These are phyloP conservation scores for Anas platyrhynchos DNA, from an alignment of 2,113 vertebrate genomes.

Conservation along the genomic window DNA sequence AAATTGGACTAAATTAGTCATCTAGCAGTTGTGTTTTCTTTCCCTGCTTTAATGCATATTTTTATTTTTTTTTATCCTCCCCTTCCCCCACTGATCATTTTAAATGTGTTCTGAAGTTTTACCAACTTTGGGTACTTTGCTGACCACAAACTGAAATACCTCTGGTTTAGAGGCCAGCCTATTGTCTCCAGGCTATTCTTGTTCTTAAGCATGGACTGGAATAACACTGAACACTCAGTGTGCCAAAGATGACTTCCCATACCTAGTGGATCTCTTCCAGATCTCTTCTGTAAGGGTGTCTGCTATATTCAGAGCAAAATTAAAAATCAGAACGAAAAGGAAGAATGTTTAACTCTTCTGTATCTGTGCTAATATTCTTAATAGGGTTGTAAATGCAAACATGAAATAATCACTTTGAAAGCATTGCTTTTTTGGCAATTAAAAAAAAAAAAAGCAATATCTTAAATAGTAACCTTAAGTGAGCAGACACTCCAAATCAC, in stretches of 20 bases:
- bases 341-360: too few species aligned
- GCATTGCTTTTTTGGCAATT: background rate
- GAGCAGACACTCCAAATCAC: background rate
- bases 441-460: background rate
- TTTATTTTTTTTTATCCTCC: background rate
- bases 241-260: background rate
- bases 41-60: background rate
- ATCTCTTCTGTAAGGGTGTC: background rate
- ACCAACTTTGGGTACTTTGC: background rate
- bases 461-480: background rate
- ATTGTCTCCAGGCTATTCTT: background rate
- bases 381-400: background rate
- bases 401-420: background rate
- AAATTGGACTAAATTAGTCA: background rate
- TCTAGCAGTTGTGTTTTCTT: background rate
- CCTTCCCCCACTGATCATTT: background rate
- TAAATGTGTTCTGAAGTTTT: background rate
- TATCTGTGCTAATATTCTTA: background rate
- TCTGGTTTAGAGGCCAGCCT: background rate
- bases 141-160: background rate
- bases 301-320: background rate
- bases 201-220: background rate
- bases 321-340: background rate
- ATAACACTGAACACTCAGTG: background rate
- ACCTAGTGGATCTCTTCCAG: background rate